Conservation (phyloP, 2,888 invertebrate species). For the Calliphora vomitoria region DNA sequence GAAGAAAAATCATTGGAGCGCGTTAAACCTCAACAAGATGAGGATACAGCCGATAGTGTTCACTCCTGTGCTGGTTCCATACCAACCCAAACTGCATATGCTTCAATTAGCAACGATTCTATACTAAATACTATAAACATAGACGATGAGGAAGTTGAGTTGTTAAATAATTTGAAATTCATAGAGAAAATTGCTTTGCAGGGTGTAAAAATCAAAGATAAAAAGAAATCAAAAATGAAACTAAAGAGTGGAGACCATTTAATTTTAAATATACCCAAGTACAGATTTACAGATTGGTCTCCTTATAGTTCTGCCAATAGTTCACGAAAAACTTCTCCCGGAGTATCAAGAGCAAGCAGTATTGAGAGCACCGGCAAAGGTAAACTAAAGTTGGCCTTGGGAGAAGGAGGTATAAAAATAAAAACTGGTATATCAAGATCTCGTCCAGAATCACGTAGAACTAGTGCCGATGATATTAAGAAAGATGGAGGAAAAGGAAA, state of each 20-base stretch:
- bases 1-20: slow-evolving; percentile 86
- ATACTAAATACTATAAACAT: slow-evolving; percentile 85
- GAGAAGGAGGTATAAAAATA: slow-evolving; percentile 78
- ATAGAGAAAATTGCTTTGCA: slow-evolving; percentile 84
- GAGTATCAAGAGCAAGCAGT: slow-evolving; percentile 84
- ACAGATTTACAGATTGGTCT: slow-evolving; percentile 84
- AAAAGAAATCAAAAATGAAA: slow-evolving; percentile 84
- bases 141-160: slow-evolving; percentile 86
- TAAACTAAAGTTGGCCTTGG: slow-evolving; percentile 77
- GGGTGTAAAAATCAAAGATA: slow-evolving; percentile 84
- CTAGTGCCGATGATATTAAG: slow-evolving; percentile 85
- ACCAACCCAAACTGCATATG: slow-evolving; percentile 79
- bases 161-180: slow-evolving; percentile 86
- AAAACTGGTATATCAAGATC: slow-evolving; percentile 79
- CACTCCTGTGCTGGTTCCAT: slow-evolving; percentile 84
- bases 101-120: slow-evolving; percentile 82
- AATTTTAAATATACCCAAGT: slow-evolving; percentile 84
- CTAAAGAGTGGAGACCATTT: slow-evolving; percentile 84
- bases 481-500: slow-evolving; percentile 79
- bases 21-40: slow-evolving; percentile 84
- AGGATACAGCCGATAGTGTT: slow-evolving; percentile 85
- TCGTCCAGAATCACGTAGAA: slow-evolving; percentile 85
- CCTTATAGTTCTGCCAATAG: slow-evolving; percentile 84
- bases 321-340: slow-evolving; percentile 84
- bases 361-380: slow-evolving; percentile 83